Evolutionary conservation across 2,888 invertebrate species (phyloP).

Genomic region (Agrochola circellaris): DNA sequence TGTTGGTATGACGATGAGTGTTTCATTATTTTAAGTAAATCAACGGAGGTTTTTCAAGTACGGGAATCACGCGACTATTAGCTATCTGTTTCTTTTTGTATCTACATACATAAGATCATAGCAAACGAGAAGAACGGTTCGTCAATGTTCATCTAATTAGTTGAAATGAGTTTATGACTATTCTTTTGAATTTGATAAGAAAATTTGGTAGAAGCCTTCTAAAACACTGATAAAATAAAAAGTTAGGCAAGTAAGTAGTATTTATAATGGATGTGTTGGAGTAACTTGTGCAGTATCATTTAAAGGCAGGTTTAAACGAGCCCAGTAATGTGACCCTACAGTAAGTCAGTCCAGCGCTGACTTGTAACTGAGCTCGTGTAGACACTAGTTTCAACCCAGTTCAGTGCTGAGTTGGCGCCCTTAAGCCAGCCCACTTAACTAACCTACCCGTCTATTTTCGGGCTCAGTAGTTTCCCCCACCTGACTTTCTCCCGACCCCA

Average conservation of each 20-base stretch:
- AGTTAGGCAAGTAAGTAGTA: background rate
- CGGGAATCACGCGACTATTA: background rate
- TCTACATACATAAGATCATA: background rate
- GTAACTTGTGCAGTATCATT: background rate
- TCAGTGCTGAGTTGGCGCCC: too few relatives aligned
- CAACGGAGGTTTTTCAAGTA: constrained; percentile 11
- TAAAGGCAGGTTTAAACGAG: too few relatives aligned
- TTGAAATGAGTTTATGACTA: background rate
- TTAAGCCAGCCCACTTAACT: too few relatives aligned
- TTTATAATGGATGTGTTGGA: background rate
- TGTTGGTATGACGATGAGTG: constrained; percentile 13
- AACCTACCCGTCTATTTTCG: too few relatives aligned
- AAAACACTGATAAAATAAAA: background rate
- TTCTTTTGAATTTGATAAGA: background rate
- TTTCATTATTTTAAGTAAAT: constrained; percentile 23
- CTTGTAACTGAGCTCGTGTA: too few relatives aligned
- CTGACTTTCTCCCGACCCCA: too few relatives aligned
- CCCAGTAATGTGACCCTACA: too few relatives aligned
- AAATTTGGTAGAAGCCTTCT: background rate
- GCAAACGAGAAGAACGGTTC: background rate
- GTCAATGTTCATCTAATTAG: background rate
- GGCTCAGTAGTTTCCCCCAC: too few relatives aligned
- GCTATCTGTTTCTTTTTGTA: background rate
- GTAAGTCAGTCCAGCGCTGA: too few relatives aligned
- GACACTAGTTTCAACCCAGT: too few relatives aligned